phyloP scores from a whole-genome alignment of 2,888 invertebrate species.

The Ephialtes manifestator region DNA sequence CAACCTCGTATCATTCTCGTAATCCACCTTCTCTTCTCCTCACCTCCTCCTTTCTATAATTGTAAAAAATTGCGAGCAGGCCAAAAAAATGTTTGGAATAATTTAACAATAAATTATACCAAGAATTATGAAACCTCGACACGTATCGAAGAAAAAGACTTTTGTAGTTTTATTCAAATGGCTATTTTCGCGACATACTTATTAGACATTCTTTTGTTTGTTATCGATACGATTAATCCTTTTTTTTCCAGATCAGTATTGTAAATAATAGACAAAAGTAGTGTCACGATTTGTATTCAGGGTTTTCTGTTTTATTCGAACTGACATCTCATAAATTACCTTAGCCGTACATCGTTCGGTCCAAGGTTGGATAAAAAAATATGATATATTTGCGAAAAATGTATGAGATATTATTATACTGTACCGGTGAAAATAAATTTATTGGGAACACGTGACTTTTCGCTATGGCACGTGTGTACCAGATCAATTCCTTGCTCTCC shows the following conservation, averaged over 20 bases:
- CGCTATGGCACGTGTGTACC: slow-evolving; percentile 18
- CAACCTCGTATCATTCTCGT: slow-evolving; percentile 2
- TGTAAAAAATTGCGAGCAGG: slow-evolving; percentile 22
- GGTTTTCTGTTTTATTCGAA: neutral
- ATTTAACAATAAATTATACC: neutral
- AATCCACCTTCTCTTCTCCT: slow-evolving; percentile 19
- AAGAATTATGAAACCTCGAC: neutral
- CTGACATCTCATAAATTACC: slow-evolving; percentile 12
- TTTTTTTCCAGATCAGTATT: neutral
- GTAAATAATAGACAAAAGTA: neutral
- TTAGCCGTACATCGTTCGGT: neutral
- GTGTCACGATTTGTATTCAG: neutral
- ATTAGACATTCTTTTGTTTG: neutral
- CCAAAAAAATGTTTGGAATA: slow-evolving; percentile 1
- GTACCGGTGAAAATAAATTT: slow-evolving; percentile 43
- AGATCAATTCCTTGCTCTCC: slow-evolving; percentile 34
- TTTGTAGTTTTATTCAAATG: neutral
- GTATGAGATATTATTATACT: slow-evolving; percentile 23
- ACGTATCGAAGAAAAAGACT: neutral
- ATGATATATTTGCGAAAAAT: slow-evolving; percentile 35
- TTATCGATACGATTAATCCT: neutral
- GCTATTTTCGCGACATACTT: no score
- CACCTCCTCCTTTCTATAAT: slow-evolving; percentile 13
- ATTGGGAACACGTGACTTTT: slow-evolving; percentile 52
- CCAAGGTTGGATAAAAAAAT: slow-evolving; percentile 12